phyloP scores from a whole-genome alignment of 2,797 vertebrate genomes.

The Neosalanx taihuensis region DNA sequence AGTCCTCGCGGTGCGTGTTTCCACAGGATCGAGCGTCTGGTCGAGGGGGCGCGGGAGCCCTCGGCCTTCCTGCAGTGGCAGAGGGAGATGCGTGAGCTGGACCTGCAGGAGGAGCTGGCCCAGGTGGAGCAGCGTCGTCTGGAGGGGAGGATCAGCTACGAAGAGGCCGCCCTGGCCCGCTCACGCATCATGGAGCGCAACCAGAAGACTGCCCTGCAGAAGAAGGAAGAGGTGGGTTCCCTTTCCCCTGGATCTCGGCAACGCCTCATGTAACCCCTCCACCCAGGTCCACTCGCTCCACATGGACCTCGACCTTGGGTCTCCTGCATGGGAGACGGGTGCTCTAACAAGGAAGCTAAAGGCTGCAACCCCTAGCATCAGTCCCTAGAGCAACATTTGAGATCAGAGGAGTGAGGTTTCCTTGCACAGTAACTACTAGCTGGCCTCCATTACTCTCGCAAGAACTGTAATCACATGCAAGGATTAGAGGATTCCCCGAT shows the following conservation, averaged over 20 bases:
- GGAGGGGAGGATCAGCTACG: conserved; percentile 77
- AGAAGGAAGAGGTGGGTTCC: conserved; percentile 84
- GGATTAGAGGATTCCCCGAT: too few species aligned
- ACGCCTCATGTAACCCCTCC: background rate
- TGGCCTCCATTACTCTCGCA: too few species aligned
- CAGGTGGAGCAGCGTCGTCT: conserved; percentile 71
- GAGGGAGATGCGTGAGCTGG: conserved; percentile 78
- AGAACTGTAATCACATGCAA: background rate
- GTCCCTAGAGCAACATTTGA: too few species aligned
- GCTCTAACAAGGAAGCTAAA: too few species aligned
- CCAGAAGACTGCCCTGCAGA: conserved; percentile 71
- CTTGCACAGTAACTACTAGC: too few species aligned
- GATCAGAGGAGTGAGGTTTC: too few species aligned
- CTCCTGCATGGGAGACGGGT: too few species aligned
- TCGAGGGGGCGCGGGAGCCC: conserved; percentile 75
- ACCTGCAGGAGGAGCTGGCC: conserved; percentile 74
- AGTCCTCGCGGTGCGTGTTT: conserved; percentile 6
- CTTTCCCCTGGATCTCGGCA: background rate
- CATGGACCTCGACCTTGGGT: too few species aligned
- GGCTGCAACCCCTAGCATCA: too few species aligned
- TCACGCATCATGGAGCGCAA: conserved; percentile 75
- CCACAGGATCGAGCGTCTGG: conserved; percentile 78
- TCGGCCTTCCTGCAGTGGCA: conserved; percentile 86
- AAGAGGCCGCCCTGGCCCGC: conserved; percentile 80
- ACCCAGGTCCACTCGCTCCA: too few species aligned